phyloP scores from a whole-genome alignment of 1,140 invertebrate species.

The Bombus vancouverensis region DNA sequence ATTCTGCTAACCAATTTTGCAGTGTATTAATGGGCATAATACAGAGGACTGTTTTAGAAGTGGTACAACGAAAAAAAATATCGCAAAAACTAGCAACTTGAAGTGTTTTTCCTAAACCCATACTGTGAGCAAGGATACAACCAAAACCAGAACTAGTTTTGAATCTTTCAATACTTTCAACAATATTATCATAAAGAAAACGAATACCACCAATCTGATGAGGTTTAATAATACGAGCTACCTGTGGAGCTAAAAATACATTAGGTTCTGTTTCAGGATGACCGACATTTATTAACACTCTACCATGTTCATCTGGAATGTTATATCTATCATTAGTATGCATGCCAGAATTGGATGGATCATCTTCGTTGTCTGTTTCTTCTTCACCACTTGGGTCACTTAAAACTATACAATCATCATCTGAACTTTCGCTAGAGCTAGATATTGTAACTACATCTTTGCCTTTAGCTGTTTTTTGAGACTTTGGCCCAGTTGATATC shows the following conservation, averaged over 20 bases:
- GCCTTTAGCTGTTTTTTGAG: constrained; percentile 77
- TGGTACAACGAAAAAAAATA: constrained; percentile 95
- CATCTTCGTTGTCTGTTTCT: constrained; percentile 85
- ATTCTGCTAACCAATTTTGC: constrained; percentile 99
- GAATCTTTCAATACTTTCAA: constrained; percentile 94
- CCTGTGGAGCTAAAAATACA: constrained; percentile 96
- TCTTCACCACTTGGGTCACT: constrained; percentile 87
- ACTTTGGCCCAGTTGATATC: constrained; percentile 71
- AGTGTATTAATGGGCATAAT: constrained; percentile 99
- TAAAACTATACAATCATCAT: constrained; percentile 92
- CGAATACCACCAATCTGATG: constrained; percentile 98
- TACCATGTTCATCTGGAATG: constrained; percentile 94
- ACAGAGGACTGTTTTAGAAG: constrained; percentile 94
- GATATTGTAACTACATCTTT: constrained; percentile 86
- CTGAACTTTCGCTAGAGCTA: constrained; percentile 85
- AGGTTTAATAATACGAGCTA: constrained; percentile 96
- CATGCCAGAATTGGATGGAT: constrained; percentile 88
- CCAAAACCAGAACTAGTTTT: constrained; percentile 97
- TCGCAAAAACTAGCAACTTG: constrained; percentile 98
- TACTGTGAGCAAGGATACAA: constrained; percentile 98
- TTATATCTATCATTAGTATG: constrained; percentile 97
- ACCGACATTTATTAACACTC: constrained; percentile 97
- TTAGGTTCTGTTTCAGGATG: constrained; percentile 96
- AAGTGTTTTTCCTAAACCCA: constrained; percentile 99
- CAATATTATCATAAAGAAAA: constrained; percentile 98